Conservation (phyloP, 1,140 invertebrate genomes). For the Cryptotermes secundus region DNA sequence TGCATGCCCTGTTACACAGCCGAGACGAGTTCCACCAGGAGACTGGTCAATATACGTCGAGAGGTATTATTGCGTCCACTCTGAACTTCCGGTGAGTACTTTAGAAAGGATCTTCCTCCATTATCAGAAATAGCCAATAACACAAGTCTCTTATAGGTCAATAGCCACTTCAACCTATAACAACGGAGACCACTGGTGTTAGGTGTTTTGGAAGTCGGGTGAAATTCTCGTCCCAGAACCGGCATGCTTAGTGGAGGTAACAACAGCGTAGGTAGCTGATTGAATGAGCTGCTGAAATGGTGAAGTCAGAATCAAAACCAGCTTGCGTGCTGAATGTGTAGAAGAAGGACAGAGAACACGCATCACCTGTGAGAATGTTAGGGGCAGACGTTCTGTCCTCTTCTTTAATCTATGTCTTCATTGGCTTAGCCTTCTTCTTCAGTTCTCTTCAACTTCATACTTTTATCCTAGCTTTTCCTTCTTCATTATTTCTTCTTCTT, state of each 20-base stretch:
- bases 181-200: slow-evolving; percentile 46
- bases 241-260: background rate
- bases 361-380: too few relatives aligned
- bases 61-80: background rate
- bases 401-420: too few relatives aligned
- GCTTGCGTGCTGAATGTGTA: too few relatives aligned
- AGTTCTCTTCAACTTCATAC: too few relatives aligned
- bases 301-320: background rate
- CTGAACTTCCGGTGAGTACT: slow-evolving; percentile 44
- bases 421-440: too few relatives aligned
- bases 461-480: too few relatives aligned
- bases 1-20: background rate
- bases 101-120: slow-evolving; percentile 50
- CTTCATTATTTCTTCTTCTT: too few relatives aligned
- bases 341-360: too few relatives aligned
- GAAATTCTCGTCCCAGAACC: background rate
- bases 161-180: slow-evolving; percentile 55
- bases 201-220: background rate
- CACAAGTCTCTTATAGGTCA: slow-evolving; percentile 55
- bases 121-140: slow-evolving; percentile 50
- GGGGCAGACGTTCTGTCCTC: too few relatives aligned
- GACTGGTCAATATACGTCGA: background rate
- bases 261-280: background rate
- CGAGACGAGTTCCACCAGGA: background rate
- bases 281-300: background rate